Evolutionary conservation across 2,888 invertebrate species (phyloP), one percentile per base, ranked within the genome.

Genomic region (Desoria tigrina): DNA sequence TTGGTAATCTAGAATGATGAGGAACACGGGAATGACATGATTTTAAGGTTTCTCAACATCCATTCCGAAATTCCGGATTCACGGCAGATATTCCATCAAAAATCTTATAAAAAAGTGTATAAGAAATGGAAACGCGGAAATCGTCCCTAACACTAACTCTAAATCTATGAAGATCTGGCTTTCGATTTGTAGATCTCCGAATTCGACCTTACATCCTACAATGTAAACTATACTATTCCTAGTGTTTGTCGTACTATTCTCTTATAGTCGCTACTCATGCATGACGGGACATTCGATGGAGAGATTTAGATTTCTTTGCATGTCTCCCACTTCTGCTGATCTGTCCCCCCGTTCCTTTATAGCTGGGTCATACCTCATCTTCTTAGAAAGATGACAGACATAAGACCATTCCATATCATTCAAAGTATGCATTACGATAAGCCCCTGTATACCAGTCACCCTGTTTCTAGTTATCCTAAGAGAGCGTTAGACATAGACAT

Each of bases 231-330:
- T 32, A 32, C 32, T 7, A 7, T 32, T 32, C 32, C 32, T n/a
- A 32, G 11, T 32, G 32, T 16, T 16, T 55, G 54, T 32, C 63
- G 27, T 56, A 42, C 45, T 24, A 51, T 50, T 27, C 50, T 32
- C 32, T 14, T 32, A n/a, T n/a, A 32, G 32, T 11, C 50, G 24
- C 61, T 53, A 59, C 56, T 68, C 65, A 65, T 68, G 62, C 68
- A 68, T 68, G 68, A 62, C 65, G 65, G 65, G 42, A 56, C 68
- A 68, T 60, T 65, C 68, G 62, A 68, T 68, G 68, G 53, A 51
- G 60, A 68, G 65, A 65, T 68, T 67, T 67, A 61, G 68, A 59
- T 65, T 68, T 68, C 63, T 62, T 65, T 65, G 27, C 62, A 50
- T 63, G 60, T 42, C 32, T 32, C 11, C 32, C 32, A 32, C 32